Evolutionary conservation across 2,888 invertebrate genomes (phyloP).

Genomic region (Miltochrista miniata): DNA sequence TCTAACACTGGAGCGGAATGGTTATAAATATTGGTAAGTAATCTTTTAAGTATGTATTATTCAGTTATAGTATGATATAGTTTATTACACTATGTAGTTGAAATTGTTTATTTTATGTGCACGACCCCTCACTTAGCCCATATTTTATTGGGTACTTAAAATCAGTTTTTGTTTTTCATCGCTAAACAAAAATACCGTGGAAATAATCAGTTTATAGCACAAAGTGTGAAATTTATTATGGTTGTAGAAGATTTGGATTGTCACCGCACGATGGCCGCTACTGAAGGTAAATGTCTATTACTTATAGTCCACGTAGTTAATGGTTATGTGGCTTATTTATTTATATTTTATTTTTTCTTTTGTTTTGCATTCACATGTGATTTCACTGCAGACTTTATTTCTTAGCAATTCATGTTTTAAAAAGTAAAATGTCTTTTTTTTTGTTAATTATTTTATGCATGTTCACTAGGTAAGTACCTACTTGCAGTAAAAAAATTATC

Average conservation of each 20-base stretch:
- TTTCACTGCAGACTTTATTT: slow-evolving; percentile 80
- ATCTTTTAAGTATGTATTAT: slow-evolving; percentile 54
- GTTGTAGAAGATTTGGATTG: slow-evolving; percentile 57
- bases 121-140: slow-evolving; percentile 57
- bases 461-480: slow-evolving; percentile 51
- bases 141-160: slow-evolving; percentile 44
- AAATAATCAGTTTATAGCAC: slow-evolving; percentile 40
- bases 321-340: slow-evolving; percentile 82
- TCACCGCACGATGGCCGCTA: slow-evolving; percentile 42
- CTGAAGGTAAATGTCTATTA: slow-evolving; percentile 67
- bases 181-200: slow-evolving; percentile 42
- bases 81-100: slow-evolving; percentile 42
- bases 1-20: slow-evolving; percentile 60
- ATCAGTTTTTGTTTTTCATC: slow-evolving; percentile 40
- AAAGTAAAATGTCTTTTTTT: slow-evolving; percentile 23
- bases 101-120: slow-evolving; percentile 44
- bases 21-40: slow-evolving; percentile 65
- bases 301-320: slow-evolving; percentile 63
- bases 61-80: slow-evolving; percentile 26
- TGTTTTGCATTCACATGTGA: slow-evolving; percentile 83
- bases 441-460: slow-evolving; percentile 53
- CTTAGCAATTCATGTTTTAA: slow-evolving; percentile 75
- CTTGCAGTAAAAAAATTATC: slow-evolving; percentile 45
- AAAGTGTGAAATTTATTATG: slow-evolving; percentile 46
- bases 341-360: slow-evolving; percentile 71